Evolutionary conservation across 2,888 invertebrate species (phyloP).

Genomic region (Sycophila texana): DNA sequence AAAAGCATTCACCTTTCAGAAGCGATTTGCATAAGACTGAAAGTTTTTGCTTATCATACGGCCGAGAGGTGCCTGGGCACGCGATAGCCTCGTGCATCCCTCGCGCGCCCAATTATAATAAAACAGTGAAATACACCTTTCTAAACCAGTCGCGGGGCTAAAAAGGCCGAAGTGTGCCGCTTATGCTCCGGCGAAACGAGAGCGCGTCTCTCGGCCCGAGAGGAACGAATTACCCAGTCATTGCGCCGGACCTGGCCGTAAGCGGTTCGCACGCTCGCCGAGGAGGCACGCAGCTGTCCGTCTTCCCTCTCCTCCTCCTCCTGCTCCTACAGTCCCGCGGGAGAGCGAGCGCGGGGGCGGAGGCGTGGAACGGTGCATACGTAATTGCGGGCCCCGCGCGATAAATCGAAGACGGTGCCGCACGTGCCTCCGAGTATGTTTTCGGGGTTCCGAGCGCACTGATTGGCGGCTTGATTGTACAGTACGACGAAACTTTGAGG

Average conservation of each 20-base stretch:
- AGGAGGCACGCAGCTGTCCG: constrained; percentile 28
- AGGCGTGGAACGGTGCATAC: constrained; percentile 37
- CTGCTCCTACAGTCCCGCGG: background rate
- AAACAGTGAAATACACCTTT: too few species aligned
- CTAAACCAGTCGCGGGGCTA: too few species aligned
- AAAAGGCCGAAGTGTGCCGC: background rate
- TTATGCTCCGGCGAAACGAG: constrained; percentile 18
- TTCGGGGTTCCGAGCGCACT: background rate
- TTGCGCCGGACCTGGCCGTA: constrained; percentile 47
- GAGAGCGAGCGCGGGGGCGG: constrained; percentile 10
- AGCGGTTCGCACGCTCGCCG: constrained; percentile 53
- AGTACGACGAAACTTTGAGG: background rate
- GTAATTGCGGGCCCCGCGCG: constrained; percentile 35
- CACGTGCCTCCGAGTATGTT: constrained; percentile 2
- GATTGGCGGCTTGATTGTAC: background rate
- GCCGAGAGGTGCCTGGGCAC: too few species aligned
- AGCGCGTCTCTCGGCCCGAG: constrained; percentile 6
- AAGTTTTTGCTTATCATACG: too few species aligned
- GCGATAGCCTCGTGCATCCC: too few species aligned
- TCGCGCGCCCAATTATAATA: too few species aligned
- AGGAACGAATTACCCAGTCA: constrained; percentile 44
- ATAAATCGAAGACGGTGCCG: constrained; percentile 2
- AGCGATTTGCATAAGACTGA: too few species aligned
- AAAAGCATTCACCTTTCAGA: too few species aligned
- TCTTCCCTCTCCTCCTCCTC: background rate